Percentiles rank a stretch among this genome's conserved stretches.
These are phyloP conservation scores for Hippocampus mohnikei DNA, from an alignment of 2,113 vertebrate genomes.

Conservation along the genomic window DNA sequence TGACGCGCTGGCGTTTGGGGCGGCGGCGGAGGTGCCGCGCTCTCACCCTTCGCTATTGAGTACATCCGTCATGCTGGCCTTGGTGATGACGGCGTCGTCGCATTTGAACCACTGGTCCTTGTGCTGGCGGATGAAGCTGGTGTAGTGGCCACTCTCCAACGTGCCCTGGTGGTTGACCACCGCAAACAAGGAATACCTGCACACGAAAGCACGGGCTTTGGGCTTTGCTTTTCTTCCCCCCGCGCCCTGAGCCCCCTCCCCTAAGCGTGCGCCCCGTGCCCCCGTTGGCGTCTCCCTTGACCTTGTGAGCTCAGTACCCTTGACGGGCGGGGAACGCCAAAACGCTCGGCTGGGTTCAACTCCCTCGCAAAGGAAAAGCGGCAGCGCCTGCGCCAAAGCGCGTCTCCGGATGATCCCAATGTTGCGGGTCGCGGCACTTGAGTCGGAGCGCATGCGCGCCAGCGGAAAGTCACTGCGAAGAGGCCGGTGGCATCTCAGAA, in stretches of 20 bases:
- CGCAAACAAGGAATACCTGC: slow-evolving; percentile 97
- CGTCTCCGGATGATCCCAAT: too few relatives aligned
- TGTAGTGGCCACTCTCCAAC: slow-evolving; percentile 98
- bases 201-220: neutral
- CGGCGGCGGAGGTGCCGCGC: neutral
- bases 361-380: neutral
- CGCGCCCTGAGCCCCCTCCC: too few relatives aligned
- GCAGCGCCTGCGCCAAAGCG: neutral
- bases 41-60: slow-evolving; percentile 97
- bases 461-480: too few relatives aligned
- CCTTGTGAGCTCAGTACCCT: too few relatives aligned
- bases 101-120: slow-evolving; percentile 99
- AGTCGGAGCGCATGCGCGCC: too few relatives aligned
- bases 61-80: slow-evolving; percentile 98
- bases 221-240: neutral
- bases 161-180: slow-evolving; percentile 99
- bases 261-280: neutral
- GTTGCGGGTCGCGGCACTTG: too few relatives aligned
- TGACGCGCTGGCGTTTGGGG: too few relatives aligned
- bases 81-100: slow-evolving; percentile 99
- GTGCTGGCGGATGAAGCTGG: slow-evolving; percentile 99
- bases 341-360: neutral
- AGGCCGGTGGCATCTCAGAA: too few relatives aligned
- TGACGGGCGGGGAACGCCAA: too few relatives aligned
- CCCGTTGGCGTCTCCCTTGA: too few relatives aligned